phyloP scores from a whole-genome alignment of 2,888 invertebrate species.

The Eristalis pertinax region DNA sequence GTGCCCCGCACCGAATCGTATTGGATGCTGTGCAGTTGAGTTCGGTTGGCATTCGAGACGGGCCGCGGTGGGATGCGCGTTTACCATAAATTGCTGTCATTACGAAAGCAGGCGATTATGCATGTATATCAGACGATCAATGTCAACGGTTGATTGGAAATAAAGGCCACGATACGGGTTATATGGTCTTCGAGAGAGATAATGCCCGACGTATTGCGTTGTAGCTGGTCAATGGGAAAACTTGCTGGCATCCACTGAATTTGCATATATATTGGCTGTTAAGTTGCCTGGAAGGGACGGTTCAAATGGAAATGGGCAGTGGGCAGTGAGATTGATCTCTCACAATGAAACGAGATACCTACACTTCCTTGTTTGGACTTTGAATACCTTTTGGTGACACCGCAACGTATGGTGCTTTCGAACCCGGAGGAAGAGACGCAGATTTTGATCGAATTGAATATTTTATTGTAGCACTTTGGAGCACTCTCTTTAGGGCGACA shows the following conservation, averaged over 20 bases:
- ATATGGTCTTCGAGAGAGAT: background rate
- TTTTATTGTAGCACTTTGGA: too few relatives aligned
- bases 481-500: too few relatives aligned
- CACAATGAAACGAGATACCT: background rate
- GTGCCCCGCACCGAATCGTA: background rate
- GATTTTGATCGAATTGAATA: too few relatives aligned
- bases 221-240: slow-evolving; percentile 17
- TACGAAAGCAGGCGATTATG: slow-evolving; percentile 40
- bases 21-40: background rate
- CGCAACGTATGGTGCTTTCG: too few relatives aligned
- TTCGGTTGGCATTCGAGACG: slow-evolving; percentile 11
- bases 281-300: background rate
- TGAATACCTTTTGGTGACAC: background rate
- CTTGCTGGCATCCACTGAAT: slow-evolving; percentile 13
- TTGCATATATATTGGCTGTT: slow-evolving; percentile 7
- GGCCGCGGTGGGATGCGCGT: slow-evolving; percentile 16
- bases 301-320: slow-evolving; percentile 1
- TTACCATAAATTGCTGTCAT: slow-evolving; percentile 44
- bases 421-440: too few relatives aligned
- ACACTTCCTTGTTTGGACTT: background rate
- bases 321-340: slow-evolving; percentile 11
- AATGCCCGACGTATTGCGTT: background rate
- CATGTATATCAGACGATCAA: slow-evolving; percentile 27
- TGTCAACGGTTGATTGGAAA: slow-evolving; percentile 28
- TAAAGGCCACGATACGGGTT: background rate